Evolutionary conservation across 2,113 vertebrate genomes (phyloP).

Genomic region (Calonectris borealis): DNA sequence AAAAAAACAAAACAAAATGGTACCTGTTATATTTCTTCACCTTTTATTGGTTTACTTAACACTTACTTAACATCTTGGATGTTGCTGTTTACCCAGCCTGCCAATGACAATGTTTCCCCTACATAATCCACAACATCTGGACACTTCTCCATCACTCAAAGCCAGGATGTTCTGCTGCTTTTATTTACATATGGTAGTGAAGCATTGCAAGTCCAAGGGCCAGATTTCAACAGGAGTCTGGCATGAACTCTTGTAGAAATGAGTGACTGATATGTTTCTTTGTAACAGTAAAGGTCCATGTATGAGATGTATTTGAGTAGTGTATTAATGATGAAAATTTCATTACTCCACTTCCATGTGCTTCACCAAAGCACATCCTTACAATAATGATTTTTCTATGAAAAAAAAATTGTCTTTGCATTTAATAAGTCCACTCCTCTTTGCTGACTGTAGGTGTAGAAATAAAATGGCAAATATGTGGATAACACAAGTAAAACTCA

Average conservation of each 20-base stretch:
- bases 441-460: neutral
- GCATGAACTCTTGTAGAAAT: neutral
- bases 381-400: neutral
- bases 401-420: neutral
- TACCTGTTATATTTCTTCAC: neutral
- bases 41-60: neutral
- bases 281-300: neutral
- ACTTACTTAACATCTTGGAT: neutral
- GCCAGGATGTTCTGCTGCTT: neutral
- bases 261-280: neutral
- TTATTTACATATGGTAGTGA: neutral
- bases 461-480: neutral
- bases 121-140: neutral
- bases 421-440: neutral
- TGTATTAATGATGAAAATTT: neutral
- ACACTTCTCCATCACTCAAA: neutral
- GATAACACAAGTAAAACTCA: neutral
- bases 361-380: neutral
- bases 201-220: neutral
- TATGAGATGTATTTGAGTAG: neutral
- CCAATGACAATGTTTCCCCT: neutral
- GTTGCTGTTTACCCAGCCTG: neutral
- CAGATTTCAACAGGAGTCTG: neutral
- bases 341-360: neutral
- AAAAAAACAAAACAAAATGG: too few relatives aligned